Percentiles rank a stretch among this genome's conserved stretches.
Conservation (phyloP, 37 sponge, comb jelly and placozoan species). For the Ianthella basta region DNA sequence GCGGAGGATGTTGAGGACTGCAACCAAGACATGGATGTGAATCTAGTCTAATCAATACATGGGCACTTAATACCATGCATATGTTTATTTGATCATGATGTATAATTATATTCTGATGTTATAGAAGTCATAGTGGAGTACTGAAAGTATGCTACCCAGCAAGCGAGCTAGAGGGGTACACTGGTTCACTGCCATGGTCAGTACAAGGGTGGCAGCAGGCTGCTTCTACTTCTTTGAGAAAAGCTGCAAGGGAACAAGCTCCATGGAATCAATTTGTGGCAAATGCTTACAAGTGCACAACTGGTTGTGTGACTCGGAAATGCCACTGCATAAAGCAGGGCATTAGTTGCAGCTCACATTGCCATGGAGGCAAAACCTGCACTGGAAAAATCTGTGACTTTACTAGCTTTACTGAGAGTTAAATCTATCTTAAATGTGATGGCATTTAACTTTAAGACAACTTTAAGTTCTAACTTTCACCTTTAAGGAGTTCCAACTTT, state of each 20-base stretch:
- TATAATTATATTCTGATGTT: neutral
- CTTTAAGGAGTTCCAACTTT: no score
- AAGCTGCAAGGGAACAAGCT: constrained; percentile 24
- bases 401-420: no score
- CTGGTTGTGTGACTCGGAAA: constrained; percentile 37
- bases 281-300: constrained; percentile 39
- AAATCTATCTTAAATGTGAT: no score
- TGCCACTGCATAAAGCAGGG: constrained; percentile 29
- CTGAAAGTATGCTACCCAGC: neutral
- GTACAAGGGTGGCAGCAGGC: neutral
- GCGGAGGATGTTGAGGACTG: neutral
- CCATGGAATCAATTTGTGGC: constrained; percentile 20
- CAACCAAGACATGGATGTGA: neutral
- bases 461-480: no score
- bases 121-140: neutral
- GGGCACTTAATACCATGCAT: neutral
- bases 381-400: no score
- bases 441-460: no score
- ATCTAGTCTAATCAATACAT: neutral
- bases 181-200: constrained; percentile 18
- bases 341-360: constrained; percentile 19
- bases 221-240: constrained; percentile 10
- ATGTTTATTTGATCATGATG: neutral
- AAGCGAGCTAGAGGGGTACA: constrained; percentile 18
- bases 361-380: neutral